These are phyloP conservation scores for Centrocercus urophasianus DNA, from an alignment of 2,113 vertebrate species.

Conservation along the genomic window DNA sequence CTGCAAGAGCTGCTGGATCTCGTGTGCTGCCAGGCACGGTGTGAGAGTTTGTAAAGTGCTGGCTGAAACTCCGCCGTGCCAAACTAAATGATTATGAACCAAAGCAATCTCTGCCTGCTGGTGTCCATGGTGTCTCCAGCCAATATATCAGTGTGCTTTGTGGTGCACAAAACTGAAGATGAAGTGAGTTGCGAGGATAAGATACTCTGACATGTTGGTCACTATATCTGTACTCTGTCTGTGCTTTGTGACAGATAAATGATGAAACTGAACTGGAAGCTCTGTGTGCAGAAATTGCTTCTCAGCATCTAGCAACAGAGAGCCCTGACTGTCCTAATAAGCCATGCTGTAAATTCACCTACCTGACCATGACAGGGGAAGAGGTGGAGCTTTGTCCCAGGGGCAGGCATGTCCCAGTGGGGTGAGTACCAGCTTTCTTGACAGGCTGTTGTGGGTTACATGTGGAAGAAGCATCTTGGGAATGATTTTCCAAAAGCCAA, in stretches of 20 bases:
- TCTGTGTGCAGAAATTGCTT: slow-evolving; percentile 92
- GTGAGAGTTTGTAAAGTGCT: neutral
- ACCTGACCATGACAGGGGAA: slow-evolving; percentile 91
- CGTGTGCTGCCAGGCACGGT: neutral
- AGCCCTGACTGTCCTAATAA: slow-evolving; percentile 93
- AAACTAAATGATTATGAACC: neutral
- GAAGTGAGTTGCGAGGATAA: fast-evolving
- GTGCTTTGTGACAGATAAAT: slow-evolving; percentile 76
- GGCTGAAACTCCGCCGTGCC: neutral
- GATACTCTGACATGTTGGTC: fast-evolving
- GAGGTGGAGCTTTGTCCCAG: slow-evolving; percentile 94
- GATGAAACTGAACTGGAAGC: slow-evolving; percentile 93
- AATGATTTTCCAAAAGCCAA: neutral
- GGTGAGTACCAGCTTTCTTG: slow-evolving; percentile 74
- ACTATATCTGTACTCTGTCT: fast-evolving
- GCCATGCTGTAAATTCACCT: slow-evolving; percentile 95
- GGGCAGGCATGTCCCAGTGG: slow-evolving; percentile 88
- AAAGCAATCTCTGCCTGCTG: fast-evolving
- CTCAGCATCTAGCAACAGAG: slow-evolving; percentile 90
- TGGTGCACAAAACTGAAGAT: neutral
- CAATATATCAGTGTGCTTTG: fast-evolving
- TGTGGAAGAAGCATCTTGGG: neutral
- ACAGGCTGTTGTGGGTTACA: fast-evolving
- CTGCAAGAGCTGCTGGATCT: neutral
- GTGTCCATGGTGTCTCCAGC: fast-evolving